A percentile compares a stretch with the other conserved stretches of the same genome.
Evolutionary conservation across 2,113 vertebrate genomes (phyloP).

Genomic region (Myiagra hebetior): DNA sequence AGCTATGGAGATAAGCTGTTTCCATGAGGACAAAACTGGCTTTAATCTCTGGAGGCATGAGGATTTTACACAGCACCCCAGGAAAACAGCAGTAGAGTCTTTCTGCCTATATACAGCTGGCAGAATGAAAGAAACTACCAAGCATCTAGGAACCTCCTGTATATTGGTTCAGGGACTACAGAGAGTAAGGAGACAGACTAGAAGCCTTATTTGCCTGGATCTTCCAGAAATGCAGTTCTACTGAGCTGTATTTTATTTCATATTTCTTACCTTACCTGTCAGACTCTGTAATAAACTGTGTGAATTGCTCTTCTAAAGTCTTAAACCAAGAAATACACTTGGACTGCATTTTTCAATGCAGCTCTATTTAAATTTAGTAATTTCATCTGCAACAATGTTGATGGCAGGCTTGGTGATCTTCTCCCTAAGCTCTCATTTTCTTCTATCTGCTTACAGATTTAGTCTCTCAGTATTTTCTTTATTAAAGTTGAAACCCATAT

Average conservation of each 20-base stretch:
- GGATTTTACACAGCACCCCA: neutral
- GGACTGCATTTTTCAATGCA: neutral
- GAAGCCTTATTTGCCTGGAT: neutral
- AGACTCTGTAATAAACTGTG: neutral
- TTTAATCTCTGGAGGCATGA: neutral
- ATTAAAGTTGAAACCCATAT: neutral
- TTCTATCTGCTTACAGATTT: neutral
- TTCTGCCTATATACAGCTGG: neutral
- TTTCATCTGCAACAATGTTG: neutral
- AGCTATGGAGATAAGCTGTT: neutral
- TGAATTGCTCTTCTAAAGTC: neutral
- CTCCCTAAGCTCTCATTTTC: neutral
- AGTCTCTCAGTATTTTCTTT: neutral
- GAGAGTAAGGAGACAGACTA: neutral
- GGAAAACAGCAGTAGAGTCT: neutral
- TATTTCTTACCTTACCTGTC: neutral
- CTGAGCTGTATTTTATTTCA: neutral
- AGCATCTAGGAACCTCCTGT: neutral
- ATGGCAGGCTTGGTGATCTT: neutral
- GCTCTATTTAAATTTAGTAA: neutral
- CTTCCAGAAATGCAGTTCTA: neutral
- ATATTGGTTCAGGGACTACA: neutral
- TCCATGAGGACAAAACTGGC: neutral
- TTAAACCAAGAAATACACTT: neutral
- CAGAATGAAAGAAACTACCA: neutral